phyloP scores from a whole-genome alignment of 1,140 invertebrate genomes.

The Sesamia nonagrioides region DNA sequence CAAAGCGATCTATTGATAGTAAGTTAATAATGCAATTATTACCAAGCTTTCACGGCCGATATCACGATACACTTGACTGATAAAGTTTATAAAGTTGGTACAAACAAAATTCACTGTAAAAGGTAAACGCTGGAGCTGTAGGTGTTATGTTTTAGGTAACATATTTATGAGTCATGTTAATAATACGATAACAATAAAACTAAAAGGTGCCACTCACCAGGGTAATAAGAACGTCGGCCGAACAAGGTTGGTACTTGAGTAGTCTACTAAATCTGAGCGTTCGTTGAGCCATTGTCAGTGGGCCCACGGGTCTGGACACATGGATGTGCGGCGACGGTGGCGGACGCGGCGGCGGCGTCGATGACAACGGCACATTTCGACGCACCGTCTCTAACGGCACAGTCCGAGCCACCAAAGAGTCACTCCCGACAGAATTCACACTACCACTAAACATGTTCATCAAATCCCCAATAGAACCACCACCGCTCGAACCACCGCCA shows the following conservation, averaged over 20 bases:
- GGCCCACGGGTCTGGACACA: constrained; percentile 74
- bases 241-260: constrained; percentile 87
- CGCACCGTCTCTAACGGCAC: constrained; percentile 91
- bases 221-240: constrained; percentile 75
- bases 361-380: constrained; percentile 81
- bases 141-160: neutral
- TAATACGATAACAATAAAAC: constrained; percentile 19
- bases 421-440: constrained; percentile 89
- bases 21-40: constrained; percentile 41
- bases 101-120: neutral
- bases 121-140: neutral
- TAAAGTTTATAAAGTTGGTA: neutral
- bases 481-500: constrained; percentile 87
- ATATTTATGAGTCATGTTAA: constrained; percentile 5
- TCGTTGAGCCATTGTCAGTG: constrained; percentile 89
- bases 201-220: constrained; percentile 70
- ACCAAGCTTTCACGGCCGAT: constrained; percentile 24
- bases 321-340: constrained; percentile 80
- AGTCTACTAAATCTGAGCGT: constrained; percentile 90
- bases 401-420: constrained; percentile 90
- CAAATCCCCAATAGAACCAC: constrained; percentile 92
- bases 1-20: constrained; percentile 34
- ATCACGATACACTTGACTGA: constrained; percentile 29
- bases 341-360: constrained; percentile 75
- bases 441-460: constrained; percentile 93